Evolutionary conservation across 2,797 vertebrate species (phyloP), one percentile per base, ranked within the genome.

Genomic region (Xiphorhynchus erythropygius): DNA sequence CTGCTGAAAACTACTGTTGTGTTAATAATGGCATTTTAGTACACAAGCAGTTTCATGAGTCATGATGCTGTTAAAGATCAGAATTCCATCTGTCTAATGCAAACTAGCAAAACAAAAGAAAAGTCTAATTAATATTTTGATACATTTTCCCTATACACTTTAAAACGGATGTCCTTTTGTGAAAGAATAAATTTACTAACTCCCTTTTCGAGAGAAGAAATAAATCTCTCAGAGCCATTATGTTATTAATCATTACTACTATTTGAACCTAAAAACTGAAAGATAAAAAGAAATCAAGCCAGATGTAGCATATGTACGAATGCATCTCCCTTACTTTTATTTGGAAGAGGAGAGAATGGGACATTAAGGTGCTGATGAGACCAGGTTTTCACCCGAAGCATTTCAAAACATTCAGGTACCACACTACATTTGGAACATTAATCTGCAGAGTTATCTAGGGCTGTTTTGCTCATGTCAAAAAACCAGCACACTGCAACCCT

Each of bases 1-100:
- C 98, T 98, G 98, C 98, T 98, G 98, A 98, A 98, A 98, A 98
- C 97, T 96, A 98, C 98, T 98, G 98, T 98, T 98, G 98, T 98
- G 98, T 98, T 98, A 98, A 98, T 98, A 98, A 98, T 98, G 98
- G 97, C 98, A 97, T 98, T 97, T 98, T 96, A 97, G 98, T 98
- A 97, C 97, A 98, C 98, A 98, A 91, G 98, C 97, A 96, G 96
- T 96, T 98, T 97, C 97, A 95, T 97, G 97, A 98, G 98, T 98
- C 98, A 98, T 71, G 94, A 97, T 96, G 97, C 97, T 97, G 97
- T 92, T 97, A 97, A 97, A 97, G 97, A 98, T 97, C 97, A 97
- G 96, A 97, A 97, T 97, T 98, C 98, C 98, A 98, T 98, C 98
- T 98, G 98, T 98, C 97, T 97, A 94, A 97, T 89, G 95, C 95